phyloP scores from a whole-genome alignment of 1,140 invertebrate genomes.

The Drosophila teissieri region DNA sequence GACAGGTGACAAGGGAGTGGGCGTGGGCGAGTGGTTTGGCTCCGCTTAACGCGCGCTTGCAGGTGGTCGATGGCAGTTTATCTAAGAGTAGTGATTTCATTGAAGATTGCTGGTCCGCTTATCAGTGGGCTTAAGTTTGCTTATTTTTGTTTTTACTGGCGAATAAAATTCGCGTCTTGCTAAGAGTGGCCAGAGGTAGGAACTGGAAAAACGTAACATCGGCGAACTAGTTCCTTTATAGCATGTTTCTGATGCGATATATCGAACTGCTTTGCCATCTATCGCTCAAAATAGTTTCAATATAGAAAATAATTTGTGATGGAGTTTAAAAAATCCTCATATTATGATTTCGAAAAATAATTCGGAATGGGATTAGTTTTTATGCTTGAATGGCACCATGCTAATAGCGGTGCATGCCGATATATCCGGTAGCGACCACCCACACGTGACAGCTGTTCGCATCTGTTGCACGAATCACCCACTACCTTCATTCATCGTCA shows the following conservation, averaged over 20 bases:
- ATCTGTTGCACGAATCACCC: slow-evolving; percentile 36
- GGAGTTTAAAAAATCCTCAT: not conserved
- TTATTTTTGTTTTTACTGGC: slow-evolving; percentile 41
- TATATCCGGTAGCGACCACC: not conserved
- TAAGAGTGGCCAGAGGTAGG: slow-evolving; percentile 27
- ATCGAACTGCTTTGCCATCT: not conserved
- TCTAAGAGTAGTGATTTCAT: slow-evolving; percentile 37
- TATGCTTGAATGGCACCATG: too few species aligned
- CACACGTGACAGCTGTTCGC: not conserved
- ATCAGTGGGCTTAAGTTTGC: slow-evolving; percentile 38
- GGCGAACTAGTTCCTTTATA: not conserved
- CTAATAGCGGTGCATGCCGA: not conserved
- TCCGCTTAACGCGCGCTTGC: slow-evolving; percentile 22
- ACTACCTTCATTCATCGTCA: not conserved
- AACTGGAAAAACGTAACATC: not conserved
- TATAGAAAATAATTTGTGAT: too few species aligned
- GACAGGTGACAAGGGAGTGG: slow-evolving; percentile 28
- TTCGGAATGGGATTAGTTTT: not conserved
- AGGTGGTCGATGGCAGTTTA: slow-evolving; percentile 26
- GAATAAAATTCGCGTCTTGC: slow-evolving; percentile 50
- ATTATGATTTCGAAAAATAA: not conserved
- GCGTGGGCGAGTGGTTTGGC: not conserved
- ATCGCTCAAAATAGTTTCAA: too few species aligned
- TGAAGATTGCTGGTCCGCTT: slow-evolving; percentile 47
- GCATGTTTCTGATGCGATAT: not conserved